These are phyloP conservation scores for Corbicula japonica DNA, from an alignment of 2,888 invertebrate species.

Conservation along the genomic window DNA sequence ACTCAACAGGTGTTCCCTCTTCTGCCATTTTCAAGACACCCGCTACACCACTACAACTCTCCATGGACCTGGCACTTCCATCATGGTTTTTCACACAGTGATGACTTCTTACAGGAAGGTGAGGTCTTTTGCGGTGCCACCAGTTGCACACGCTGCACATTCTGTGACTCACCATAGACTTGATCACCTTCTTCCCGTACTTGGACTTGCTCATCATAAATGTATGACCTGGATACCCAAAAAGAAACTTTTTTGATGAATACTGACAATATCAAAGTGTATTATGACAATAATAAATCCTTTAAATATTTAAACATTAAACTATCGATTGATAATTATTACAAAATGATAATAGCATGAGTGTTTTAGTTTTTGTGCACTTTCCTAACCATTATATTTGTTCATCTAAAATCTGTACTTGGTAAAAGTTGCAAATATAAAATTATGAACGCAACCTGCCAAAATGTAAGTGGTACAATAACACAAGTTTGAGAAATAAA, in stretches of 20 bases:
- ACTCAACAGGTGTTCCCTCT: slow-evolving; percentile 32
- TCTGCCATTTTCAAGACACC: slow-evolving; percentile 15
- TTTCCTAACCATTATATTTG: too few relatives aligned
- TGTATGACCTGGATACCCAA: slow-evolving; percentile 16
- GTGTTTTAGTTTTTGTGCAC: too few relatives aligned
- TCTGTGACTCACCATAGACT: slow-evolving; percentile 26
- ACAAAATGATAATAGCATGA: too few relatives aligned
- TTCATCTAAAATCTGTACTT: slow-evolving; percentile 4
- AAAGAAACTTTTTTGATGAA: slow-evolving; percentile 4
- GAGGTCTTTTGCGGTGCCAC: slow-evolving; percentile 30
- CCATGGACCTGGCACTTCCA: slow-evolving; percentile 24
- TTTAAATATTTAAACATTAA: slow-evolving; percentile 1
- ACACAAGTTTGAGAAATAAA: too few relatives aligned
- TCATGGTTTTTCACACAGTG: slow-evolving; percentile 34
- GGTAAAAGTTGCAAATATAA: slow-evolving; percentile 2
- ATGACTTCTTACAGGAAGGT: background rate
- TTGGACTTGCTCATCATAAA: slow-evolving; percentile 34
- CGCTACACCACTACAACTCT: slow-evolving; percentile 12
- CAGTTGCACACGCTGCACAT: slow-evolving; percentile 31
- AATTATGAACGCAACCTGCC: slow-evolving; percentile 1
- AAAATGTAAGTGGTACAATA: slow-evolving; percentile 1
- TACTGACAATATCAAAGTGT: slow-evolving; percentile 2
- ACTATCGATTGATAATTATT: background rate
- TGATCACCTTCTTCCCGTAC: slow-evolving; percentile 29
- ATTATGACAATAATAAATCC: slow-evolving; percentile 2